Evolutionary conservation across 2,113 vertebrate species (phyloP).

Genomic region (Menura novaehollandiae): DNA sequence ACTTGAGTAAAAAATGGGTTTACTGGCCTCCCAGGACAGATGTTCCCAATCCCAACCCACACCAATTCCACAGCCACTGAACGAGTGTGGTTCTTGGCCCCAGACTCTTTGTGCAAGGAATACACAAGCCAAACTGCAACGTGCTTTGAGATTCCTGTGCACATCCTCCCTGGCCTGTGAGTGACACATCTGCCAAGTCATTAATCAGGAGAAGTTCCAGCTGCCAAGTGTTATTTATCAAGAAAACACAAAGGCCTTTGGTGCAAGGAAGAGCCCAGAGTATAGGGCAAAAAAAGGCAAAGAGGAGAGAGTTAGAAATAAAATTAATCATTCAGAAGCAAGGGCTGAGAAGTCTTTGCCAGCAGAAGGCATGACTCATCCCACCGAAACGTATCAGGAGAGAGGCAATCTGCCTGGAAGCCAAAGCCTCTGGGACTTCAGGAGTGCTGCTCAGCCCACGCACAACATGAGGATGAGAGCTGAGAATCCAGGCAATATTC

Average conservation of each 20-base stretch:
- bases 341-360: conserved; percentile 3
- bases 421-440: conserved; percentile 7
- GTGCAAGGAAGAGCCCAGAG: neutral
- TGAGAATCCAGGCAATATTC: neutral
- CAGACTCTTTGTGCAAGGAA: neutral
- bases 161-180: neutral
- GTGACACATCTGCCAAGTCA: neutral
- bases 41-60: neutral
- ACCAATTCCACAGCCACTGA: neutral
- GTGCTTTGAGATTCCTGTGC: neutral
- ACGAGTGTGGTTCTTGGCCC: accelerated
- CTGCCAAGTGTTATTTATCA: neutral
- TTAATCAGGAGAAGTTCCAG: neutral
- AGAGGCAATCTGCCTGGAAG: neutral
- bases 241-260: neutral
- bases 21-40: neutral
- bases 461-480: neutral
- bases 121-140: neutral
- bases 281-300: neutral
- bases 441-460: conserved; percentile 7
- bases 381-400: neutral
- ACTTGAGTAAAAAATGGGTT: neutral
- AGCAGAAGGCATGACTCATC: conserved; percentile 22
- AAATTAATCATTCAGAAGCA: neutral
- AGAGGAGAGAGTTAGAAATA: neutral